Evolutionary conservation across 2,888 invertebrate species (phyloP), one percentile per base, ranked within the genome.

Genomic region (Andrena minutula): DNA sequence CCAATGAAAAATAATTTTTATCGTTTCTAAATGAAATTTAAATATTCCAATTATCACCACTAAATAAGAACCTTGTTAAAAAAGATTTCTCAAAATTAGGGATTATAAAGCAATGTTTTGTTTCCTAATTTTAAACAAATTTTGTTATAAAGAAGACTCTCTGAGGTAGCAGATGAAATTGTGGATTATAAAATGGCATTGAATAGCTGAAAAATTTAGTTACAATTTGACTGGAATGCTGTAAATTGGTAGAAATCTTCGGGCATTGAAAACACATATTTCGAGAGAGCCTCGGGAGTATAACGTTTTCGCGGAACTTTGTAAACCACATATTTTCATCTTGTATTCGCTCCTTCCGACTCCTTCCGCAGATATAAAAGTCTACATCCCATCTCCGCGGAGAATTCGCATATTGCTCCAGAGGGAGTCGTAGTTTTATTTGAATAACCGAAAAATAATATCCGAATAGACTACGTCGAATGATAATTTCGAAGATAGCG

Each of bases 341-440:
- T 61, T 49, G 74, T 56, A 79, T 65, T 79, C 73, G 28, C 28
- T 70, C 65, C 41, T 41, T 35, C 71, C 47, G 49, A 64, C 32
- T 49, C 47, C 35, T 53, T 5, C 35, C 79, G n/a, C 47, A 47
- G 47, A 81, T 74, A 74, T 79, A 81, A 81, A 79, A 74, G 47
- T 69, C 79, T 47, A 64, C 73, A 47, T 35, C 64, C 41, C 30
- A 60, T 30, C 53, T 51, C 56, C 16, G 51, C 28, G 2, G 81
- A 69, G 68, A 82, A 76, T 80, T 82, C 82, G 68, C 66, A 60
- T 81, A 81, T 79, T 79, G 79, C 74, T 65, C 74, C 66, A 60
- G 32, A 49, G 20, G 74, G 74, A 32, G 63, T 16, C 35, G 35
- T 74, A 51, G 53, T 79, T 79, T 81, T 79, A 74, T 76, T 80